Conservation (phyloP, 2,113 vertebrate genomes). For the Mormyrus iriodes region DNA sequence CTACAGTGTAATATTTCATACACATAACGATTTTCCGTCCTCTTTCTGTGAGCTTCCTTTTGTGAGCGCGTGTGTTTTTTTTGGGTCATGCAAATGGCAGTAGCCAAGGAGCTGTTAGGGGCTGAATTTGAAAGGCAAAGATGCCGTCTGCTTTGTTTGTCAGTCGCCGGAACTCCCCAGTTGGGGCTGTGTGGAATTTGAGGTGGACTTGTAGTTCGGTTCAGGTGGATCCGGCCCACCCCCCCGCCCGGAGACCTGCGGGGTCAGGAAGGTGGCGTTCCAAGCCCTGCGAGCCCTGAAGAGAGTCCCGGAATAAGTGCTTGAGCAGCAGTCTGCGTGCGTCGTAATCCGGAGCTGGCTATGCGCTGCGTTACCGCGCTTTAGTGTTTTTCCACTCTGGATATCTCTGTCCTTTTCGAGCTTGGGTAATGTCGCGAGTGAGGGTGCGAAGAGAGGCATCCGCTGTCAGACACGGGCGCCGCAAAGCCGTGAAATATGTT, state of each 20-base stretch:
- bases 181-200: neutral
- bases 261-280: neutral
- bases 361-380: neutral
- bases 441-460: neutral
- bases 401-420: neutral
- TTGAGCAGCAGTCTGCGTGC: neutral
- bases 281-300: neutral
- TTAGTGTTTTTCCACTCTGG: neutral
- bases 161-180: neutral
- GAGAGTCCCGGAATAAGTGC: neutral
- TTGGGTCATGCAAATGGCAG: neutral
- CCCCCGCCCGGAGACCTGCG: neutral
- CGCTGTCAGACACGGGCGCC: neutral
- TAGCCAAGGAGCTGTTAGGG: neutral
- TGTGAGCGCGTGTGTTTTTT: neutral
- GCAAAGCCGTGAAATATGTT: neutral
- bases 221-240: neutral
- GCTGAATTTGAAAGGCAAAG: constrained; percentile 5
- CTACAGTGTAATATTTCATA: neutral
- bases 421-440: neutral
- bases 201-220: neutral
- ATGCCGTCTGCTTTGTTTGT: neutral
- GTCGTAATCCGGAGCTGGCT: neutral
- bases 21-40: neutral
- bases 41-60: neutral